A percentile compares a stretch with the other conserved stretches of the same genome.
These are phyloP conservation scores for Pammene fasciana DNA, from an alignment of 2,888 invertebrate genomes.

Conservation along the genomic window DNA sequence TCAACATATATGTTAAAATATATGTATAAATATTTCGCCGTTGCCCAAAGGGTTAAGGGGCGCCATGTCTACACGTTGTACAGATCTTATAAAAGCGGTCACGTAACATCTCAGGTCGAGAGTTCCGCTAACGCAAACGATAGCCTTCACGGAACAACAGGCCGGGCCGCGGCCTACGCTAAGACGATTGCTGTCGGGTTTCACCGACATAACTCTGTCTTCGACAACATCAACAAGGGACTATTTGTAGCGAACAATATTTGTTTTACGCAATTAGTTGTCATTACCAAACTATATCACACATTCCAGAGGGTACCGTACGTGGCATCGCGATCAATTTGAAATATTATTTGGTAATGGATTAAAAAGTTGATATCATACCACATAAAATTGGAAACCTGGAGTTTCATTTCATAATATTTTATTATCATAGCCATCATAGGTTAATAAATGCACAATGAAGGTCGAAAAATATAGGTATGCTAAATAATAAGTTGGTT, in stretches of 20 bases:
- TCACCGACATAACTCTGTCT: constrained; percentile 19
- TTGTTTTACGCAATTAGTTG: neutral
- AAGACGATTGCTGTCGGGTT: constrained; percentile 19
- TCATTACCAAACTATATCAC: neutral
- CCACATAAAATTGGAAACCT: too few relatives aligned
- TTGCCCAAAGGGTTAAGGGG: constrained; percentile 18
- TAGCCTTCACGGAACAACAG: constrained; percentile 20
- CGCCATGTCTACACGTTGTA: constrained; percentile 36
- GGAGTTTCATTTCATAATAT: too few relatives aligned
- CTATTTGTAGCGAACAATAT: constrained; percentile 15
- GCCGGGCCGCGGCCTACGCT: constrained; percentile 10
- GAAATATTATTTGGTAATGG: too few relatives aligned
- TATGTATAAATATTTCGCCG: neutral
- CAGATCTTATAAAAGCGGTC: constrained; percentile 39
- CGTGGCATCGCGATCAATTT: too few relatives aligned
- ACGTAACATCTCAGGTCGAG: constrained; percentile 40
- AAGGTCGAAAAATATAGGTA: too few relatives aligned
- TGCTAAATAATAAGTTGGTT: too few relatives aligned
- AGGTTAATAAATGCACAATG: too few relatives aligned
- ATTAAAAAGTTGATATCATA: too few relatives aligned
- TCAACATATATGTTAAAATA: neutral
- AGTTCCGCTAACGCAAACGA: constrained; percentile 36
- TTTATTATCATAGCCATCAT: too few relatives aligned
- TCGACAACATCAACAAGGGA: constrained; percentile 20
- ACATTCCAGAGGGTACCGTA: neutral